Evolutionary conservation across 2,113 vertebrate genomes (phyloP).

Genomic region (Pseudonaja textilis): DNA sequence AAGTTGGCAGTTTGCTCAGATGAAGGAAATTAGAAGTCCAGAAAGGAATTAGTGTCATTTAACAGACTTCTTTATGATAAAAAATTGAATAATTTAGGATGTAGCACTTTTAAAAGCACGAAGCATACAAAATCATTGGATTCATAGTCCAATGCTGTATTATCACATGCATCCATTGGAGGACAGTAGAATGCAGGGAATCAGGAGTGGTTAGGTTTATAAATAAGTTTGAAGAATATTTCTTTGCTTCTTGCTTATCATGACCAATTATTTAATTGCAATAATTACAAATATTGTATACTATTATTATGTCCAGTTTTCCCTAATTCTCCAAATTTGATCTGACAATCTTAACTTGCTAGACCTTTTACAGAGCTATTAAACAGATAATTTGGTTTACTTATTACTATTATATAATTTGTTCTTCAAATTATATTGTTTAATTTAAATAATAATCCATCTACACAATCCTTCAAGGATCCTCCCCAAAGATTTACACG

Average conservation of each 20-base stretch:
- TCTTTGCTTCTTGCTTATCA: constrained; percentile 3
- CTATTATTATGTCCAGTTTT: not conserved
- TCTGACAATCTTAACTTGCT: not conserved
- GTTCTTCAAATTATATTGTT: not conserved
- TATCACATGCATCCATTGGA: constrained; percentile 73
- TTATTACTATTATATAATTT: not conserved
- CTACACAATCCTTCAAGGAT: no score
- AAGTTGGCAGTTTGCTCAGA: not conserved
- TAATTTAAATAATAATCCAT: not conserved
- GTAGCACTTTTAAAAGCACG: not conserved
- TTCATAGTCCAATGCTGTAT: constrained; percentile 42
- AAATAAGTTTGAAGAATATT: not conserved
- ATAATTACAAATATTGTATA: constrained; percentile 17
- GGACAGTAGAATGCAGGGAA: constrained; percentile 74
- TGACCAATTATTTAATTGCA: not conserved
- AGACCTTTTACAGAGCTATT: constrained; percentile 10
- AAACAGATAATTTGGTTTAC: constrained; percentile 10
- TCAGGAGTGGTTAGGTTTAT: constrained; percentile 2
- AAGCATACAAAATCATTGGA: constrained; percentile 9
- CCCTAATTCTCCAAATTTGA: not conserved
- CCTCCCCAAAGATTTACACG: no score
- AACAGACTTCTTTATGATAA: not conserved
- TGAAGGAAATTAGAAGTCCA: not conserved
- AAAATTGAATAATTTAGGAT: not conserved
- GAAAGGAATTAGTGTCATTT: not conserved